These are phyloP conservation scores for Tetragonisca angustula DNA, from an alignment of 2,888 invertebrate genomes.

Conservation along the genomic window DNA sequence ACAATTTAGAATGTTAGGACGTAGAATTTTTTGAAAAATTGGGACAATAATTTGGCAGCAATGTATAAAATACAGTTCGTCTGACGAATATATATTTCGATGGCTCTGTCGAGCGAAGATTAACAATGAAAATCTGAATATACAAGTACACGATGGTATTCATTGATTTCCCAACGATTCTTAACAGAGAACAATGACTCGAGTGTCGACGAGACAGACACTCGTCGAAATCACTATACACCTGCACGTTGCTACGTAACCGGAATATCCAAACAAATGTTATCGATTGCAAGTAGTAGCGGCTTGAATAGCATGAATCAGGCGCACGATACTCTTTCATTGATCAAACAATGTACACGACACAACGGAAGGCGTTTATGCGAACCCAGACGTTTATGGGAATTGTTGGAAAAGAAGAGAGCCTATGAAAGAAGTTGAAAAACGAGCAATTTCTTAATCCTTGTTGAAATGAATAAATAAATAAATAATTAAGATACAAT, in stretches of 20 bases:
- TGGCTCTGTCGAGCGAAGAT: neutral
- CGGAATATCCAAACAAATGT: constrained; percentile 78
- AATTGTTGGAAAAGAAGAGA: neutral
- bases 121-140: no score
- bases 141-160: no score
- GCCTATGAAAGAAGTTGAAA: no score
- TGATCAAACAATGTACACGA: constrained; percentile 74
- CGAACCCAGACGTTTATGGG: neutral
- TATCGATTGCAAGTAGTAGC: constrained; percentile 74
- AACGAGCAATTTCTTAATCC: neutral
- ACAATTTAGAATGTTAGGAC: no score
- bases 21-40: no score
- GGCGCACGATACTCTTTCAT: constrained; percentile 67
- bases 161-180: neutral
- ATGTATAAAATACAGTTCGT: no score
- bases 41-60: no score
- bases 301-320: constrained; percentile 49
- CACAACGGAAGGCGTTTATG: constrained; percentile 39
- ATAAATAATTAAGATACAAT: neutral
- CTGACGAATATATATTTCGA: neutral
- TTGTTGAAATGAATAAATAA: neutral
- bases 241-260: constrained; percentile 77
- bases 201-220: constrained; percentile 10
- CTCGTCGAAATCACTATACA: constrained; percentile 35
- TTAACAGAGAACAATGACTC: constrained; percentile 33